Percentiles rank a stretch among this genome's conserved stretches.
Conservation (phyloP, 2,888 invertebrate genomes). For the Dinocampus coccinellae region DNA sequence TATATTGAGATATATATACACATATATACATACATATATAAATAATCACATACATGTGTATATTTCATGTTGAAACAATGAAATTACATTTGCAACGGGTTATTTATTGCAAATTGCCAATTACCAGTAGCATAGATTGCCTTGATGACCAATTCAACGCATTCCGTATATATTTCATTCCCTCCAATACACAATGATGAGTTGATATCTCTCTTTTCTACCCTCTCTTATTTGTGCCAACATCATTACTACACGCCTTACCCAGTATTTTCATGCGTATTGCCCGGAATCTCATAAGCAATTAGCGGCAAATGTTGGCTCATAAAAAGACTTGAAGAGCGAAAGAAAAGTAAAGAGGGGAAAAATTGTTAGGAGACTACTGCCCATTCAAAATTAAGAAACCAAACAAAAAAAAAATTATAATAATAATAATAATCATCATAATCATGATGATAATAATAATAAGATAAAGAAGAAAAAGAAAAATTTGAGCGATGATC, state of each 20-base stretch:
- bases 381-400: neutral
- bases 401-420: neutral
- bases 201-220: slow-evolving; percentile 6
- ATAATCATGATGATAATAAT: neutral
- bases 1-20: neutral
- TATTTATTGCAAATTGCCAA: slow-evolving; percentile 61
- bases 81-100: slow-evolving; percentile 55
- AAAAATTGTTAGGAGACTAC: neutral
- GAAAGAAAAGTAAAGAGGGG: slow-evolving; percentile 1
- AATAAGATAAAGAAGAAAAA: no score
- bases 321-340: slow-evolving; percentile 14
- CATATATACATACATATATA: neutral
- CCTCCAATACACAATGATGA: slow-evolving; percentile 15
- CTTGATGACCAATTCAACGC: slow-evolving; percentile 51
- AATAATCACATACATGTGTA: neutral
- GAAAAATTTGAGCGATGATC: no score
- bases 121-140: slow-evolving; percentile 56
- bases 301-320: slow-evolving; percentile 29
- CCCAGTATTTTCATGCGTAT: slow-evolving; percentile 36
- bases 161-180: slow-evolving; percentile 36
- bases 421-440: neutral
- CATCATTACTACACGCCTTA: slow-evolving; percentile 12
- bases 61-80: slow-evolving; percentile 54
- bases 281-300: slow-evolving; percentile 38
- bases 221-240: slow-evolving; percentile 11